These are phyloP conservation scores for Acrocephalus kingi DNA, from an alignment of 2,113 vertebrate species.

Conservation along the genomic window DNA sequence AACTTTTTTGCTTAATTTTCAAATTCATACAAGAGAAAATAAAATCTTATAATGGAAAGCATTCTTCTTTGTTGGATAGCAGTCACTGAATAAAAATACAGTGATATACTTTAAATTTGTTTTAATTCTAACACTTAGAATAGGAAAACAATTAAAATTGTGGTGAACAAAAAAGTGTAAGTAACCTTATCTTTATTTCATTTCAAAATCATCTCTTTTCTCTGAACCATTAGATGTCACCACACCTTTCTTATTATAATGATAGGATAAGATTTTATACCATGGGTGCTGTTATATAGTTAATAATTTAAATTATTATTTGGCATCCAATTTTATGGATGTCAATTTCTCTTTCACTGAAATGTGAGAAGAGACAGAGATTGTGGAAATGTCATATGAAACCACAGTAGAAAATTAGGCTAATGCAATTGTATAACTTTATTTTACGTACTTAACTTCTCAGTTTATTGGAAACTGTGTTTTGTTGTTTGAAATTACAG, in stretches of 20 bases:
- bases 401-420: neutral
- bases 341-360: neutral
- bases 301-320: neutral
- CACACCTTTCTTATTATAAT: neutral
- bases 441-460: neutral
- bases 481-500: neutral
- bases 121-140: neutral
- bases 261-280: neutral
- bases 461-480: neutral
- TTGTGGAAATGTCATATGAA: neutral
- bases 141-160: fast-evolving
- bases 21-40: neutral
- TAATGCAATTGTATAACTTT: neutral
- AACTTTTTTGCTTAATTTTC: neutral
- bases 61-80: neutral
- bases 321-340: neutral
- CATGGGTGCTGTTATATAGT: neutral
- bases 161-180: neutral
- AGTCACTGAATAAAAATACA: neutral
- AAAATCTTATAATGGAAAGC: neutral
- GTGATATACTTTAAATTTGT: neutral
- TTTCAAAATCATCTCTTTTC: neutral
- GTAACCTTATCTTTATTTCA: neutral
- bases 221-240: neutral
- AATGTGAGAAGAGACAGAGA: neutral